Percentiles rank a stretch among this genome's conserved stretches.
These are phyloP conservation scores for Ciona savignyi DNA, from an alignment of 23 tunicate genomes.

Conservation along the genomic window DNA sequence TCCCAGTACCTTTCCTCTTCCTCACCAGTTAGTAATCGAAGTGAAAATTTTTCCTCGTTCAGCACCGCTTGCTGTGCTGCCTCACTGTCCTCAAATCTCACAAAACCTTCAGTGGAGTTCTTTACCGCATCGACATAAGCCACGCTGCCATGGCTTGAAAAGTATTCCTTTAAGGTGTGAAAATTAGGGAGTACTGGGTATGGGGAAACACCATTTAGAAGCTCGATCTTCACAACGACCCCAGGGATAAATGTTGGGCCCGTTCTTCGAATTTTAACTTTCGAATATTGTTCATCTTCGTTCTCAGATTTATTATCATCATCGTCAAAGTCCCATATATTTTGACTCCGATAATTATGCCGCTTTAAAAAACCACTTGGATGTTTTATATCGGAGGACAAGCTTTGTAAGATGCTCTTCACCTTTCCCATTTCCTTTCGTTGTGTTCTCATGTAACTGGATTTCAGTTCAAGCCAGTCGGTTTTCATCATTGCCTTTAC, in stretches of 20 bases:
- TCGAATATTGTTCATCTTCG: no score
- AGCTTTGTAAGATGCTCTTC: slow-evolving; percentile 46
- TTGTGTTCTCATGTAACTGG: slow-evolving; percentile 34
- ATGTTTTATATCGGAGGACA: neutral
- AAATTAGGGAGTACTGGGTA: slow-evolving; percentile 15
- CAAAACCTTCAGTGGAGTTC: slow-evolving; percentile 21
- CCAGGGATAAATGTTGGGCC: slow-evolving; percentile 62
- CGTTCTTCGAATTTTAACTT: slow-evolving; percentile 1
- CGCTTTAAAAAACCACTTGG: neutral
- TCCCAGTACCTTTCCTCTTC: slow-evolving; percentile 84
- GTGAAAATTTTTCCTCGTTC: slow-evolving; percentile 46
- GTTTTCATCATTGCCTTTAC: slow-evolving; percentile 46
- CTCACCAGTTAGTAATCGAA: slow-evolving; percentile 53
- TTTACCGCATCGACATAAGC: slow-evolving; percentile 62
- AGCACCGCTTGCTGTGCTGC: slow-evolving; percentile 76
- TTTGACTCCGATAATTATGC: neutral
- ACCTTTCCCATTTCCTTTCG: slow-evolving; percentile 58
- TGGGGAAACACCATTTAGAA: neutral
- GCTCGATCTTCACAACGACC: slow-evolving; percentile 19
- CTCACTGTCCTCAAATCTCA: slow-evolving; percentile 35
- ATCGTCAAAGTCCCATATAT: neutral
- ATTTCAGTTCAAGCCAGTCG: slow-evolving; percentile 43
- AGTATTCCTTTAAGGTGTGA: slow-evolving; percentile 23
- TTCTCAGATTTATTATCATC: neutral
- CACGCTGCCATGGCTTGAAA: slow-evolving; percentile 35